Evolutionary conservation across 2,113 vertebrate species (phyloP).

Genomic region (Sorex araneus): DNA sequence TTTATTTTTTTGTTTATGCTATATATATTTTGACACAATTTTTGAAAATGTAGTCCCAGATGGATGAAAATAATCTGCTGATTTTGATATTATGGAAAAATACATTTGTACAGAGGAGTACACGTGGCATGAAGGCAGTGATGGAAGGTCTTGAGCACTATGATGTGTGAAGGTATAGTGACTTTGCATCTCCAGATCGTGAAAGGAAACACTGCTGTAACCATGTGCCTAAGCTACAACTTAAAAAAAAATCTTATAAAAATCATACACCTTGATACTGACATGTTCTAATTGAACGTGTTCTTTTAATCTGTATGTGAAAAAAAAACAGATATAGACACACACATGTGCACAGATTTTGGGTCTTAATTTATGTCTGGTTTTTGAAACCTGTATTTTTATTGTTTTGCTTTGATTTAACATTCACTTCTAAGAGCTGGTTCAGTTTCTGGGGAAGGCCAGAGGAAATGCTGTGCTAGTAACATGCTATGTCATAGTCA

Average conservation of each 20-base stretch:
- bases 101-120: constrained; percentile 14
- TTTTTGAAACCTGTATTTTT: neutral
- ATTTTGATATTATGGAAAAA: constrained; percentile 55
- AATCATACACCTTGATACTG: neutral
- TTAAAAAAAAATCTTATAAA: neutral
- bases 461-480: neutral
- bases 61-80: constrained; percentile 26
- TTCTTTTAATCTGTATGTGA: neutral
- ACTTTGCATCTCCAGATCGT: too few relatives aligned
- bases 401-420: neutral
- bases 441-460: neutral
- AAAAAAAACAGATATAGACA: neutral
- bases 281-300: neutral
- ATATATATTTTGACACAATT: neutral
- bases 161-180: too few relatives aligned
- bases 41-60: neutral
- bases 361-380: neutral
- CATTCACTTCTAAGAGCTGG: neutral
- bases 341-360: neutral
- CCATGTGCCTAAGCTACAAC: too few relatives aligned
- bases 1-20: too few relatives aligned
- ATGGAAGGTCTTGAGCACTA: too few relatives aligned
- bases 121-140: too few relatives aligned
- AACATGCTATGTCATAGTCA: accelerated
- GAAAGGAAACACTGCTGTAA: too few relatives aligned